Percentiles rank a stretch among this genome's conserved stretches.
These are phyloP conservation scores for Anomalospiza imberbis DNA, from an alignment of 2,797 vertebrate species.

Conservation along the genomic window DNA sequence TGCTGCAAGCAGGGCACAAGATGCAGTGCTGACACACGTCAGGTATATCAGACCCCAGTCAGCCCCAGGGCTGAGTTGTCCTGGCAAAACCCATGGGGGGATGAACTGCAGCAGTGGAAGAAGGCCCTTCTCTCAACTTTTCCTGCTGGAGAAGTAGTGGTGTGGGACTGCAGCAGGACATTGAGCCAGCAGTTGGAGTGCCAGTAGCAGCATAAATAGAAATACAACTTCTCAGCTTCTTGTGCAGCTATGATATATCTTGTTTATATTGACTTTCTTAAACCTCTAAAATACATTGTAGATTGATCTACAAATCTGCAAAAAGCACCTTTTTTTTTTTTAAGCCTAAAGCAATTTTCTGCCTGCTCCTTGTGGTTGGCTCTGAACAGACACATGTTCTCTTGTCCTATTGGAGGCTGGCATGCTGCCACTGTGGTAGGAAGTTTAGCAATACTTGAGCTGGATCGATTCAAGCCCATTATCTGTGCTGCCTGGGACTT, in stretches of 20 bases:
- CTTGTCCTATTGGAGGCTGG: constrained; percentile 49
- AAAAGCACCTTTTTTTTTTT: constrained; percentile 32
- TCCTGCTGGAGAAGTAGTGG: background rate
- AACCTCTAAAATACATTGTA: constrained; percentile 57
- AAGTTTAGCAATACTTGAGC: constrained; percentile 61
- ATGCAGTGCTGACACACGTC: background rate
- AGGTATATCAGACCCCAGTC: background rate
- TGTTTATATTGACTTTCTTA: constrained; percentile 65
- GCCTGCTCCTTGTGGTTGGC: constrained; percentile 38
- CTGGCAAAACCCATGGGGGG: rapidly evolving
- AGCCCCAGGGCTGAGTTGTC: background rate
- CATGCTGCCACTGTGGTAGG: constrained; percentile 26
- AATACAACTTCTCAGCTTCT: background rate
- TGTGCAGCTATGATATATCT: constrained; percentile 47
- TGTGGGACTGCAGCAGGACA: background rate
- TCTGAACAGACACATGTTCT: constrained; percentile 47
- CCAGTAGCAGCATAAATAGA: background rate
- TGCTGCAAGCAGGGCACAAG: background rate
- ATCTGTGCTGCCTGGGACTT: constrained; percentile 44
- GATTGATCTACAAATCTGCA: constrained; percentile 65
- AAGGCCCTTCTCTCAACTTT: background rate
- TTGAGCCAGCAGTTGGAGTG: rapidly evolving
- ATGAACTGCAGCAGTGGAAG: background rate
- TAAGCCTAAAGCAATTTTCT: constrained; percentile 49
- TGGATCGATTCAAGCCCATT: constrained; percentile 56